Evolutionary conservation across 2,888 invertebrate species (phyloP).

Genomic region (Spilarctia lutea): DNA sequence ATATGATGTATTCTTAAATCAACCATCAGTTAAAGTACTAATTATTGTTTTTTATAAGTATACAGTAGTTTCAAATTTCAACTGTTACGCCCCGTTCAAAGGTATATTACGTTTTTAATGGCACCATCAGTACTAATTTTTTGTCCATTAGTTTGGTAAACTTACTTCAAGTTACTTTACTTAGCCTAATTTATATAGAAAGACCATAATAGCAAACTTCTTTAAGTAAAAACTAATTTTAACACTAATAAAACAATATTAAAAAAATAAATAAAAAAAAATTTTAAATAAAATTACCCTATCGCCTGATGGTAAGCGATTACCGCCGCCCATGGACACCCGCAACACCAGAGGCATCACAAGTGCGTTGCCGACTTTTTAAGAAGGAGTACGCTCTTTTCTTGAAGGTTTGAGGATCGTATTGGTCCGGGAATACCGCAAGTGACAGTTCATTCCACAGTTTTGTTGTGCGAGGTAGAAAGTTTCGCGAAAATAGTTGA

Average conservation of each 20-base stretch:
- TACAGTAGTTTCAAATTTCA: neutral
- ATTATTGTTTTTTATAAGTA: neutral
- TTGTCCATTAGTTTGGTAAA: constrained; percentile 28
- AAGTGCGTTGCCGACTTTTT: too few species aligned
- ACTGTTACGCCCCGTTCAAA: neutral
- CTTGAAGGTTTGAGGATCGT: too few species aligned
- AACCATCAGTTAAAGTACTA: neutral
- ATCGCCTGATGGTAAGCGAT: too few species aligned
- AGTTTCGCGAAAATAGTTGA: too few species aligned
- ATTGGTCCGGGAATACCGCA: too few species aligned
- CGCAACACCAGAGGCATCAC: too few species aligned
- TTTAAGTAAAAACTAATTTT: constrained; percentile 13
- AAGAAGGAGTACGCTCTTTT: too few species aligned
- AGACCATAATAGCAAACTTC: constrained; percentile 12
- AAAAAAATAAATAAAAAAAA: neutral
- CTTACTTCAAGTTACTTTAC: constrained; percentile 21
- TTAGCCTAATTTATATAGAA: constrained; percentile 14
- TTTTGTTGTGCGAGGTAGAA: too few species aligned
- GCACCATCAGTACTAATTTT: constrained; percentile 11
- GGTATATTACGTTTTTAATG: constrained; percentile 8
- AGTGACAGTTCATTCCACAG: too few species aligned
- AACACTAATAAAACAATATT: neutral
- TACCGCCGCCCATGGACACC: too few species aligned
- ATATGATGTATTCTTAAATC: neutral
- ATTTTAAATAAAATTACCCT: too few species aligned